phyloP scores from a whole-genome alignment of 2,113 vertebrate genomes.

The Stegastes partitus region DNA sequence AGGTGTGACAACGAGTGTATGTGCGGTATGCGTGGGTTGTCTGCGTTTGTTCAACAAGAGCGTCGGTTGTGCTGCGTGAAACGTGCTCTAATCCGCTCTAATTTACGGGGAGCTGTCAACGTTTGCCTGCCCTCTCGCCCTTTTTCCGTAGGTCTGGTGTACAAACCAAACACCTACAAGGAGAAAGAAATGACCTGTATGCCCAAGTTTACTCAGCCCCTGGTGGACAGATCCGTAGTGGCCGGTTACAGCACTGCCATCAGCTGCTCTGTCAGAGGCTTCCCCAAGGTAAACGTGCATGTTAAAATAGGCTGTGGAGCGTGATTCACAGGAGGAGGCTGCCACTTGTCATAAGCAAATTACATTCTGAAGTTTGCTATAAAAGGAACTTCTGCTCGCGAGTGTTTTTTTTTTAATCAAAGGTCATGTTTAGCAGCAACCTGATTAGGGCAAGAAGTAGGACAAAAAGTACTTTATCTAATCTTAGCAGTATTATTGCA shows the following conservation, averaged over 20 bases:
- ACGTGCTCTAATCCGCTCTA: background rate
- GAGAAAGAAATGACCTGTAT: conserved; percentile 86
- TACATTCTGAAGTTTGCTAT: background rate
- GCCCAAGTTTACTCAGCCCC: conserved; percentile 90
- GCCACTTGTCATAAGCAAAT: conserved; percentile 13
- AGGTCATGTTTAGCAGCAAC: background rate
- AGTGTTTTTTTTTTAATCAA: background rate
- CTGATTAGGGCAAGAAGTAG: background rate
- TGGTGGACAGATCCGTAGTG: conserved; percentile 87
- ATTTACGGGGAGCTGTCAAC: conserved; percentile 6
- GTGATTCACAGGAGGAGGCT: conserved; percentile 7
- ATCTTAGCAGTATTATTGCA: background rate
- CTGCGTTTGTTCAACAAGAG: background rate
- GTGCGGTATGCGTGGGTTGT: background rate
- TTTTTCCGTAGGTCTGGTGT: conserved; percentile 77
- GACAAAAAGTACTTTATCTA: background rate
- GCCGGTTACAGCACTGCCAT: conserved; percentile 90
- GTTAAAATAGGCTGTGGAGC: conserved; percentile 15
- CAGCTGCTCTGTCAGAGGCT: conserved; percentile 89
- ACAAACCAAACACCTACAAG: conserved; percentile 80
- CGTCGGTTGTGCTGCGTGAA: background rate
- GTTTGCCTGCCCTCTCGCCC: background rate
- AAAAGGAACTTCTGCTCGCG: background rate
- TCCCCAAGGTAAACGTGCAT: conserved; percentile 86
- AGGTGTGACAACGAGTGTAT: conserved; percentile 75